Evolutionary conservation across 1,140 invertebrate species (phyloP).

Genomic region (Cotesia glomerata): DNA sequence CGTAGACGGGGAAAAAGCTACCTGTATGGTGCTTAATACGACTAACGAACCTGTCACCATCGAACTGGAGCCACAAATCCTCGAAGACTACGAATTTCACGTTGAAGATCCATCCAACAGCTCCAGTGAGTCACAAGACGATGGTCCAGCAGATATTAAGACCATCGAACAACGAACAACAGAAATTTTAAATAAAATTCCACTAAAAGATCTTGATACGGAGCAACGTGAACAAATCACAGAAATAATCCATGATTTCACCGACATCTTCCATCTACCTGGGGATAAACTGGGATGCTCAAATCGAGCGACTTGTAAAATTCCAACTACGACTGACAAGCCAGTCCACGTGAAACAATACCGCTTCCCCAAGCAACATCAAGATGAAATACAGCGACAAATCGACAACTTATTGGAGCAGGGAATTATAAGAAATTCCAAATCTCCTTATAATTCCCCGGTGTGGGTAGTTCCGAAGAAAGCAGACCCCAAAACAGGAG

Average conservation of each 20-base stretch:
- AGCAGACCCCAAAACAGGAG: too few relatives aligned
- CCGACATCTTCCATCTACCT: slow-evolving; percentile 9
- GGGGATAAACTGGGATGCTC: background rate
- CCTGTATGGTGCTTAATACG: background rate
- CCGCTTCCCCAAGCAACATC: too few relatives aligned
- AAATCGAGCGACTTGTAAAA: background rate
- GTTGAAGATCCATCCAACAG: background rate
- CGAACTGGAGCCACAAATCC: background rate
- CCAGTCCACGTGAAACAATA: too few relatives aligned
- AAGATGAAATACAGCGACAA: background rate
- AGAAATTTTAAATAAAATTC: background rate
- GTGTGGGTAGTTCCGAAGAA: background rate
- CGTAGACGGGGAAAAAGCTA: background rate
- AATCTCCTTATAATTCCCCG: slow-evolving; percentile 1
- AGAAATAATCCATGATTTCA: background rate
- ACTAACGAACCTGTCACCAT: background rate
- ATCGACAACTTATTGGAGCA: background rate
- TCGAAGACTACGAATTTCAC: background rate
- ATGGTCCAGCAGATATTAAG: background rate
- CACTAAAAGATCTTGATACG: background rate
- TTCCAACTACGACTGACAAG: too few relatives aligned
- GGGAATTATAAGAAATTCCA: background rate
- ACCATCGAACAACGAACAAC: background rate
- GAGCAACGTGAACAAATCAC: background rate
- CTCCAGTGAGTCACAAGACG: background rate